Conservation (phyloP, 1,140 invertebrate species). For the Triops longicaudatus region DNA sequence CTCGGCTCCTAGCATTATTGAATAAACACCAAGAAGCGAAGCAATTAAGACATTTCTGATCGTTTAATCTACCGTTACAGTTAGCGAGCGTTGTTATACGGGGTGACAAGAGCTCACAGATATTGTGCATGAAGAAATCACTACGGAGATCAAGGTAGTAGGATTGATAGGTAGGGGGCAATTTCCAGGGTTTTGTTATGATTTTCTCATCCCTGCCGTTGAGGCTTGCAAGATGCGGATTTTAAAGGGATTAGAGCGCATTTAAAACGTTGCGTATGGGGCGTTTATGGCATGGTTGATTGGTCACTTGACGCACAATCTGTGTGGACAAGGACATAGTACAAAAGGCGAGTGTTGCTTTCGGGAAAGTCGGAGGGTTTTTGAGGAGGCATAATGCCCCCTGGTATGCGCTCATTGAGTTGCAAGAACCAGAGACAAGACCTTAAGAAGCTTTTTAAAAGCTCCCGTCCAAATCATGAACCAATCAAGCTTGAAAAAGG, state of each 20-base stretch:
- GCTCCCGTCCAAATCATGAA: not conserved
- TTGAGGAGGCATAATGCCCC: not conserved
- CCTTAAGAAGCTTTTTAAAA: conserved; percentile 8
- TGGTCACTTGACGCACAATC: not conserved
- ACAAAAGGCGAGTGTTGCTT: not conserved
- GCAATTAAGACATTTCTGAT: no score
- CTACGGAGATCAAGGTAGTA: no score
- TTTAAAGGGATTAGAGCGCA: not conserved
- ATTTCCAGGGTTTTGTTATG: no score
- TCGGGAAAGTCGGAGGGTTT: not conserved
- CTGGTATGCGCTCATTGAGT: conserved; percentile 10
- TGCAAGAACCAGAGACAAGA: not conserved
- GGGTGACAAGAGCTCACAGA: no score
- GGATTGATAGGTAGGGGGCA: no score
- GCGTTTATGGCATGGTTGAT: not conserved
- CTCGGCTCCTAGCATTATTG: no score
- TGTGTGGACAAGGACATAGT: not conserved
- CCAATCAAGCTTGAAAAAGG: not conserved
- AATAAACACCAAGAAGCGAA: no score
- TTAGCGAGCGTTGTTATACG: no score
- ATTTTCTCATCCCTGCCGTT: no score
- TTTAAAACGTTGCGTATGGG: not conserved
- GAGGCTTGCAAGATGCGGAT: not conserved
- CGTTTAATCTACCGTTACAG: no score
- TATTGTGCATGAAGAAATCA: no score